These are phyloP conservation scores for Strongylocentrotus purpuratus DNA, from an alignment of 35 echinoderm and acorn worm genomes.

Conservation along the genomic window DNA sequence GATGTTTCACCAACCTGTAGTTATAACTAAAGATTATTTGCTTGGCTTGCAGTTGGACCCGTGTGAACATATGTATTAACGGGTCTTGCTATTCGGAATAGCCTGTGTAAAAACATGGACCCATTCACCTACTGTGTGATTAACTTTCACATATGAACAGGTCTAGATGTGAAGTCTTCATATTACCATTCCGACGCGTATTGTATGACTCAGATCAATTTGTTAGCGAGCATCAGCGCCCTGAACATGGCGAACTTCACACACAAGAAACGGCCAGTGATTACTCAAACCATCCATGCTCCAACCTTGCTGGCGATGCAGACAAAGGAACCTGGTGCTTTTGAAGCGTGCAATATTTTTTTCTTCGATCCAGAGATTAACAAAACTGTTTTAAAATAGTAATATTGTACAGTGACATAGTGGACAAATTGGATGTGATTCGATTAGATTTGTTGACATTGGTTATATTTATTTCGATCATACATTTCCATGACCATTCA, in stretches of 20 bases:
- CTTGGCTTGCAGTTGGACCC: too few relatives aligned
- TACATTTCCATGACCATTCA: too few relatives aligned
- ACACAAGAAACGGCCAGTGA: background rate
- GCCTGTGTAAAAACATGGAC: too few relatives aligned
- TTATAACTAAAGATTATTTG: too few relatives aligned
- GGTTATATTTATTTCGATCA: too few relatives aligned
- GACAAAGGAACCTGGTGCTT: background rate
- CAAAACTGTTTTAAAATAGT: background rate
- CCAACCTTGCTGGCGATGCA: background rate
- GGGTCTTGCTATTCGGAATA: too few relatives aligned
- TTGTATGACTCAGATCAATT: conserved; percentile 18
- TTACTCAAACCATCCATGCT: background rate
- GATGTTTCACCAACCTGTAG: too few relatives aligned
- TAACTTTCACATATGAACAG: background rate
- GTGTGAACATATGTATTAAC: too few relatives aligned
- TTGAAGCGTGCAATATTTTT: background rate
- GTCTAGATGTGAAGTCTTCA: background rate
- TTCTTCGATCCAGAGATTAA: too few relatives aligned
- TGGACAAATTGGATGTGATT: background rate
- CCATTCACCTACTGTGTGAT: background rate
- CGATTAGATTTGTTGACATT: too few relatives aligned
- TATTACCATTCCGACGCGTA: background rate
- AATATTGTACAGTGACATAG: background rate
- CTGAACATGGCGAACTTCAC: background rate
- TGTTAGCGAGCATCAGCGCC: background rate